Percentiles rank a stretch among this genome's conserved stretches.
Evolutionary conservation across 2,797 vertebrate species (phyloP).

Genomic region (Urophycis tenuis): DNA sequence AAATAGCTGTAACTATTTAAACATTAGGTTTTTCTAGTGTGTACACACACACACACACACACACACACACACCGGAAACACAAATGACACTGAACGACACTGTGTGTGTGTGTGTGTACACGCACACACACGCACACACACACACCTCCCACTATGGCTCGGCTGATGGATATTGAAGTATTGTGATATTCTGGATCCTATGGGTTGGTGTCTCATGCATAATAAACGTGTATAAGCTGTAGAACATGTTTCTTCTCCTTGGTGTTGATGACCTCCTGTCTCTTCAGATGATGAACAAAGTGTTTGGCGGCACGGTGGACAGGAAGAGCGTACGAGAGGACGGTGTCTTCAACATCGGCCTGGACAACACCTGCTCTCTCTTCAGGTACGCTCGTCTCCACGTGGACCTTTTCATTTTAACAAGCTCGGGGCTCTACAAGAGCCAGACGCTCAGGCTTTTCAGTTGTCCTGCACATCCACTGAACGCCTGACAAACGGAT

Average conservation of each 20-base stretch:
- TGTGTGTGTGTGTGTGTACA: no score
- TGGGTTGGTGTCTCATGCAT: background rate
- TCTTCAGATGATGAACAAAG: conserved; percentile 98
- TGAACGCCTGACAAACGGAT: no score
- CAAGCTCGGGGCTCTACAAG: background rate
- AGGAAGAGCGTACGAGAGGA: conserved; percentile 95
- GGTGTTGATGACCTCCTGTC: background rate
- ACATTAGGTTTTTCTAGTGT: no score
- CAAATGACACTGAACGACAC: no score
- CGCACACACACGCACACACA: no score
- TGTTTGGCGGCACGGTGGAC: conserved; percentile 95
- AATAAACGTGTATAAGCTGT: background rate
- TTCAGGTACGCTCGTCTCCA: conserved; percentile 77
- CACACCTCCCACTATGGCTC: background rate
- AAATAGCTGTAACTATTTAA: no score
- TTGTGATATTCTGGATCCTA: background rate
- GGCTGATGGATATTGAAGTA: background rate
- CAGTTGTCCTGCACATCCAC: no score
- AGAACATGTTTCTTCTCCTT: background rate
- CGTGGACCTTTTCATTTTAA: background rate
- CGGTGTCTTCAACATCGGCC: conserved; percentile 88
- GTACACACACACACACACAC: no score
- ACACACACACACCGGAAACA: no score
- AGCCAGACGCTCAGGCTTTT: no score
- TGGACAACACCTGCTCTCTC: conserved; percentile 93